Base-by-base conservation (phyloP, 2,113 vertebrate genomes). In the Pelecanus crispus region DNA sequence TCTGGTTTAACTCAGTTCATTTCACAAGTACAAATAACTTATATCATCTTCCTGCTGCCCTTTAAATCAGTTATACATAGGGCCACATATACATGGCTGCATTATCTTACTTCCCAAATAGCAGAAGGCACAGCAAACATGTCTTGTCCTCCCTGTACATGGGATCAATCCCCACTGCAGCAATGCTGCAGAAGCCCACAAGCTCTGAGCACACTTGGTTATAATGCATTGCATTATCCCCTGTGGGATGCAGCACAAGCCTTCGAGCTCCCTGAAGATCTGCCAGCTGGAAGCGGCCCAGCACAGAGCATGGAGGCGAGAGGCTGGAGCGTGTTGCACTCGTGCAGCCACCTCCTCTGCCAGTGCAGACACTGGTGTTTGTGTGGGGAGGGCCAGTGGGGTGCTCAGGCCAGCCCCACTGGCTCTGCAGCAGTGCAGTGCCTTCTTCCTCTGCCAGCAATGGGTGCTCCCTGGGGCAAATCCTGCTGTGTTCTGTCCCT, bases 391-490 rank as follows among this genome's bases (percentile, higher is more conserved):
- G 5, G 50, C 15, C 32, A 20, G 17, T 0, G 1, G 9, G 13
- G 3, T 36, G 44, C 49, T 52, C 56, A 31, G 40, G 26, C 25
- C 47, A 50, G 49, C 22, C 11, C 45, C 38, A 6, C 11, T 2
- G 10, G 25, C 52, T 65, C 73, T 72, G 81, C 66, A 68, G 53
- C 66, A 68, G 16, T 7, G 15, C 32, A 44, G 44, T 7, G 26
- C 65, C 61, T 38, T 13, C 29, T 42, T 20, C 11, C 31, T 26
- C 26, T 42, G 17, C n/a, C 56, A 55, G 44, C 26, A 44, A 72
- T 0, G 3, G 26, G 8, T 0, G 0, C 3, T 42, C 9, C 47
- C 25, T 24, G 31, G 25, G 17, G 9, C 21, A 77, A 55, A 5
- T 21, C 14, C n/a, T 50, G n/a, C 65, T 81, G 5, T 13, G 65